These are phyloP conservation scores for Drosophila fulvimacula DNA, from an alignment of 2,888 invertebrate genomes.

Conservation along the genomic window DNA sequence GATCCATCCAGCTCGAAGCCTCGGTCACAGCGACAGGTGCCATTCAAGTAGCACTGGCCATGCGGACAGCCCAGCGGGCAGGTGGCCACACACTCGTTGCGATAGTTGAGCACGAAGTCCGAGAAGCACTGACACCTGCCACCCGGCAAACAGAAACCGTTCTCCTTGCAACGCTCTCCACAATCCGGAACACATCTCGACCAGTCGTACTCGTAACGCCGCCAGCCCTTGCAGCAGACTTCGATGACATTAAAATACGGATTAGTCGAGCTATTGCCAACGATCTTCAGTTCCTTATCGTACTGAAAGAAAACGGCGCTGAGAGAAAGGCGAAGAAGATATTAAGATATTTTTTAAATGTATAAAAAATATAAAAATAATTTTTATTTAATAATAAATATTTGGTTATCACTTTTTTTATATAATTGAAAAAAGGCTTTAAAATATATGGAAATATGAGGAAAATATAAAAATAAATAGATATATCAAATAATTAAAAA, in stretches of 20 bases:
- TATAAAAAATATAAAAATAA: rapidly evolving
- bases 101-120: conserved; percentile 82
- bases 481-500: background rate
- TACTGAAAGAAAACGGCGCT: conserved; percentile 83
- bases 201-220: conserved; percentile 87
- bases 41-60: conserved; percentile 83
- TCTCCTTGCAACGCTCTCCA: conserved; percentile 78
- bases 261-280: conserved; percentile 84
- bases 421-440: too few relatives aligned
- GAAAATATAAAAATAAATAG: background rate
- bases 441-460: too few relatives aligned
- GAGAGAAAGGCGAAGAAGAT: background rate
- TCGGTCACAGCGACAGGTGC: conserved; percentile 80
- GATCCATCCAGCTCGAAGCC: conserved; percentile 84
- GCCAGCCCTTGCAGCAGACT: conserved; percentile 90
- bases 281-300: conserved; percentile 80
- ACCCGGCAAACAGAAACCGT: conserved; percentile 85
- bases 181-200: conserved; percentile 85
- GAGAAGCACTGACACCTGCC: conserved; percentile 82
- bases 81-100: conserved; percentile 76
- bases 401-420: too few relatives aligned
- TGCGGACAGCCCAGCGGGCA: conserved; percentile 82
- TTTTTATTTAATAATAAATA: background rate
- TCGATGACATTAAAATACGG: conserved; percentile 86
- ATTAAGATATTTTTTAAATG: too few relatives aligned